These are phyloP conservation scores for Archips xylosteana DNA, from an alignment of 2,888 invertebrate genomes.

Conservation along the genomic window DNA sequence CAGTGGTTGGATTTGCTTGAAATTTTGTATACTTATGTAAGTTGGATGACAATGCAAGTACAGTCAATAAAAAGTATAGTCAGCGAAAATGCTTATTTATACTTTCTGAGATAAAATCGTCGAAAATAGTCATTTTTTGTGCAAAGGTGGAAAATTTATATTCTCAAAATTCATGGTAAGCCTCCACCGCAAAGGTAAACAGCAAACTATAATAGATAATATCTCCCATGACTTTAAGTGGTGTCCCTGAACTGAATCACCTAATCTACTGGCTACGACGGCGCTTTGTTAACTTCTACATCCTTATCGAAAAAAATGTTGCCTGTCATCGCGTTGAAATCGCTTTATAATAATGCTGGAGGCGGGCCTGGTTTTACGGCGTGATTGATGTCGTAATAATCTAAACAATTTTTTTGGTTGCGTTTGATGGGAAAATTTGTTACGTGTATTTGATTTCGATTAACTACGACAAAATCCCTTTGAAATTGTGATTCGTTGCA, in stretches of 20 bases:
- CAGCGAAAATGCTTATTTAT: no score
- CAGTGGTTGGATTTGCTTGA: no score
- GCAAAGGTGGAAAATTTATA: no score
- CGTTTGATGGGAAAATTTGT: conserved; percentile 9
- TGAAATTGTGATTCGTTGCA: neutral
- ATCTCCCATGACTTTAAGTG: neutral
- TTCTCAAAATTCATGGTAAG: no score
- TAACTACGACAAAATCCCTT: conserved; percentile 8
- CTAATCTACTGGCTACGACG: neutral
- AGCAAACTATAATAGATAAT: neutral
- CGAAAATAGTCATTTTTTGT: no score
- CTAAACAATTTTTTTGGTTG: conserved; percentile 22
- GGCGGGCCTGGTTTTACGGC: conserved; percentile 10
- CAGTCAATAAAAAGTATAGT: no score
- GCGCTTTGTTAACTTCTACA: conserved; percentile 17
- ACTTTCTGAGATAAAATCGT: no score
- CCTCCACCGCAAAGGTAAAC: no score
- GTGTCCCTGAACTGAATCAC: neutral
- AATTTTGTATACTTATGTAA: no score
- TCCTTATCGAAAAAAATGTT: conserved; percentile 32
- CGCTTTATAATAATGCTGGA: conserved; percentile 33
- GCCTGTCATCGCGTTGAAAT: conserved; percentile 34
- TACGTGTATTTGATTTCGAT: conserved; percentile 6
- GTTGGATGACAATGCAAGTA: no score
- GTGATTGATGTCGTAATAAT: conserved; percentile 39